Base-by-base conservation (phyloP, 2,797 vertebrate genomes). In the Acrocephalus scirpaceus region DNA sequence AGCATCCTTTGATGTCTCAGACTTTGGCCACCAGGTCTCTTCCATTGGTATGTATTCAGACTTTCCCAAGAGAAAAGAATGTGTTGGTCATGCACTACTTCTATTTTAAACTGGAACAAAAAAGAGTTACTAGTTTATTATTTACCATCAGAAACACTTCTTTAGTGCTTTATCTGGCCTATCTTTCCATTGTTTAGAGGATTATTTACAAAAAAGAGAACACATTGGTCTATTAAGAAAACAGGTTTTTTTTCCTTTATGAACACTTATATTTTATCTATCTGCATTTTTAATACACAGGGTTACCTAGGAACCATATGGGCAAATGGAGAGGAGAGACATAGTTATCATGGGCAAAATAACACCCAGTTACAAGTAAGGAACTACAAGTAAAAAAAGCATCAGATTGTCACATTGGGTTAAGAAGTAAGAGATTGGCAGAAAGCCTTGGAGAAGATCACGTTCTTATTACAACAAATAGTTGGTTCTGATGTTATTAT, bases 31-130 rank as follows among this genome's bases (percentile, higher is more conserved):
- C 56, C 16, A 10, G 26, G 45, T 90, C 36, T 84, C 7, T 73
- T 75, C 56, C 27, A 9, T 17, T 90, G 56, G 45, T 82, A 79
- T 71, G 60, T 26, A 47, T 70, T 93, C 70, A 93, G 81, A 90
- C 42, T 88, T 96, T 86, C 82, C 70, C 79, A 86, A 90, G 73
- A 85, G 56, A 57, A 86, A 92, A 93, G 48, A 90, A 92, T 83
- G n/a, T 48, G 12, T 17, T 88, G 62, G 51, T 81, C 62, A 60
- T 84, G 70, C 23, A 60, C 62, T 8, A 12, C 22, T 95, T 86
- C 86, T 91, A 48, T 91, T 93, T 88, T 81, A 77, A 93, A 78
- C n/a, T 45, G 15, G 20, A 70, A 66, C 16, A 45, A 62, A 77
- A 91, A 85, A 42, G 14, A 64, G 15, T 65, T 50, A 16, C 36